Base-by-base conservation (phyloP, 2,797 vertebrate genomes). In the Myioborus melanocephalus region DNA sequence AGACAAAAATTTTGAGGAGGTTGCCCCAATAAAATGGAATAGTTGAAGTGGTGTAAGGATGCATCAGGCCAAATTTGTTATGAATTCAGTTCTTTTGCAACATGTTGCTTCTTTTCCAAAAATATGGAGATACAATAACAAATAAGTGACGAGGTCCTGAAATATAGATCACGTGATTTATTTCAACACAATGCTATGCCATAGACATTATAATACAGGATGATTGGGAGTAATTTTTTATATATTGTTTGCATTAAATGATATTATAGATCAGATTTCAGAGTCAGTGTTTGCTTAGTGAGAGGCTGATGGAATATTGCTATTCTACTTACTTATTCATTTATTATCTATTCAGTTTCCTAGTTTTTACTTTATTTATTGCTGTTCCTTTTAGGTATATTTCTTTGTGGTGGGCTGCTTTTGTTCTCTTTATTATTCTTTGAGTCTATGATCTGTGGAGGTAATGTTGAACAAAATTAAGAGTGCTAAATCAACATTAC, bases 381-480 rank as follows among this genome's bases (percentile, higher is more conserved):
- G 59, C 49, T 35, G 14, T 77, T 94, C 13, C 9, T 90, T 90
- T 93, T 89, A 84, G 66, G 60, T 44, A 64, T 27, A 37, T 64
- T 89, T 94, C 66, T 92, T 90, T 93, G 47, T 86, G 80, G 24
- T 94, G 46, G 52, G 43, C 26, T 76, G 35, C 52, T 94, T 96
- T 96, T 94, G 79, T 91, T 88, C 65, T 85, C 39, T 75, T 85
- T 59, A 59, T 46, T 76, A 37, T 91, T 93, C 56, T 88, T 86
- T 60, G 44, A 59, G 34, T 83, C 76, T 81, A 19, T 86, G 94
- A 94, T 95, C 39, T 93, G 89, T 96, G 63, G 76, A 90, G 47
- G 79, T 86, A 94, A 95, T 95, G 94, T 95, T 89, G 76, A 91
- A 90, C 64, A 79, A 94, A 95, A 93, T 95, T 95, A 95, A 93